Evolutionary conservation across 2,888 invertebrate genomes (phyloP), one percentile per base, ranked within the genome.

Genomic region (Drosophila trichaetosa): DNA sequence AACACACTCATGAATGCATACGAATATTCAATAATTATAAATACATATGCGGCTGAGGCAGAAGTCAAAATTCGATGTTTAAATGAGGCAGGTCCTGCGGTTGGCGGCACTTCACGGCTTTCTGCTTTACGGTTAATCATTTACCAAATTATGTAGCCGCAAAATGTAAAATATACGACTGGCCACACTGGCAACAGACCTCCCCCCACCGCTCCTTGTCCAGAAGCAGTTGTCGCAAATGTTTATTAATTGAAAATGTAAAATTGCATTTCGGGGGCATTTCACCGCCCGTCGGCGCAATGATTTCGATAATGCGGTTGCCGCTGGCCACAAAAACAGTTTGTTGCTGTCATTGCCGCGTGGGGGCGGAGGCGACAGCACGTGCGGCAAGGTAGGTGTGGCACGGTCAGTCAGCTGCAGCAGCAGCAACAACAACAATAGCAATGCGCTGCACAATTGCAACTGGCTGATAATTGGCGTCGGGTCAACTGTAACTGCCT

Each of bases 241-340:
- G 87, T 89, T 87, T 87, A 87, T 87, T 87, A 87, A 87, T 87
- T 87, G 87, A 87, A 87, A 89, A 85, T 76, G 83, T 85, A 83
- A 87, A 87, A 87, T 87, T 87, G 82, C 88, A 86, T 82, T 83
- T 82, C 75, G 69, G 70, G 68, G 69, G 48, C 82, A 68, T 66
- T 63, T 73, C 68, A 74, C 73, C 80, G 76, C 64, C 75, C 57
- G 71, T 51, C 72, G 75, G 76, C 78, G 87, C 87, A 83, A 87
- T 85, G 87, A 87, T 88, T 87, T 87, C 87, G 87, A 87, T 87
- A 87, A 87, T 87, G 87, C 67, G 87, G 87, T 87, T 72, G 89
- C 87, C 77, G 77, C 75, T 78, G 82, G 87, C 87, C 87, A 64
- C 87, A 87, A 87, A 87, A 87, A 87, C 87, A 87, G 87, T 88